These are phyloP conservation scores for Trichogramma pretiosum DNA, from an alignment of 1,140 invertebrate genomes.

Conservation along the genomic window DNA sequence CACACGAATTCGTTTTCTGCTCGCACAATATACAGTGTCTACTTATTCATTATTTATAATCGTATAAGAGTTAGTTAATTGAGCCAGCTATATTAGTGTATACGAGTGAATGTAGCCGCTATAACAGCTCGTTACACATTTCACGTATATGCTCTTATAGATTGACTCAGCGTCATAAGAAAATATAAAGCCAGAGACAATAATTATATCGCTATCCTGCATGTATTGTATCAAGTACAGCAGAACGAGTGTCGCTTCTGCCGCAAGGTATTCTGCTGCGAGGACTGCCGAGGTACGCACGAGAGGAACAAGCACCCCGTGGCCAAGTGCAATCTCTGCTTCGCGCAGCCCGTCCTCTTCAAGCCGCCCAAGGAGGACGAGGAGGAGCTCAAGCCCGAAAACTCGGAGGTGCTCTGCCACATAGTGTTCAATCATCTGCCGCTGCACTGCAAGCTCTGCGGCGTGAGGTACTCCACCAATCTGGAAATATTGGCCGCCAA, in stretches of 20 bases:
- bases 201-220: no score
- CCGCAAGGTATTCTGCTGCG: constrained; percentile 26
- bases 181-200: no score
- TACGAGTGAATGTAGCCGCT: no score
- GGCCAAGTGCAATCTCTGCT: constrained; percentile 23
- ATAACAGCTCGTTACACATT: no score
- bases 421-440: constrained; percentile 26
- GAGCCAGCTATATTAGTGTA: no score
- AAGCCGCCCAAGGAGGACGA: not conserved
- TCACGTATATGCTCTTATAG: no score
- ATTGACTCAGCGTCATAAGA: no score
- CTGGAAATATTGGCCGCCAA: constrained; percentile 16
- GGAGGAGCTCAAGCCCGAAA: not conserved
- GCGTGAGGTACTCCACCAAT: constrained; percentile 16
- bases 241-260: constrained; percentile 17
- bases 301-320: constrained; percentile 26
- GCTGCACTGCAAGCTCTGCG: constrained; percentile 25
- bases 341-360: not conserved
- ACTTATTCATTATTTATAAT: no score
- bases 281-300: constrained; percentile 24
- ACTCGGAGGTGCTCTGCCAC: constrained; percentile 21
- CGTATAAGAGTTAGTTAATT: no score
- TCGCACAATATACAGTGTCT: no score
- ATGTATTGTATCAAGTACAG: no score
- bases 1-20: no score